These are phyloP conservation scores for Muscina levida DNA, from an alignment of 2,888 invertebrate genomes.

Conservation along the genomic window DNA sequence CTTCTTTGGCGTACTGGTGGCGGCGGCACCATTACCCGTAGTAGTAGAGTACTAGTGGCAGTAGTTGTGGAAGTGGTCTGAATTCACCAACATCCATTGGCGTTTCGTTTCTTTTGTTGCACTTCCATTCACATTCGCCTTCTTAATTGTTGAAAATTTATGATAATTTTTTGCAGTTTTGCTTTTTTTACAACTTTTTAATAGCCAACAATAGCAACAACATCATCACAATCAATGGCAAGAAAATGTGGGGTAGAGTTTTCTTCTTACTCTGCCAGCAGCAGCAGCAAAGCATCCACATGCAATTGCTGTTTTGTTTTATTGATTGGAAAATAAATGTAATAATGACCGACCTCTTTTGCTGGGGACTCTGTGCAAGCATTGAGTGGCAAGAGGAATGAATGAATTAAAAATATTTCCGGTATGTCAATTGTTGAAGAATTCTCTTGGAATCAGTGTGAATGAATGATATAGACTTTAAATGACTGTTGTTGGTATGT, in stretches of 20 bases:
- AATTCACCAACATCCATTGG: conserved; percentile 10
- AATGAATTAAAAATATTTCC: conserved; percentile 20
- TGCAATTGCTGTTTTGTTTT: conserved; percentile 20
- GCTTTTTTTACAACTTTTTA: conserved; percentile 36
- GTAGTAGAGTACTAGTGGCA: neutral
- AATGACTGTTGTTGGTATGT: no score
- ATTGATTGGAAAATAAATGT: conserved; percentile 29
- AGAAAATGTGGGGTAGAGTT: neutral
- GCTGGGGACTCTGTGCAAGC: no score
- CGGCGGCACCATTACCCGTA: neutral
- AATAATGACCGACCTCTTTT: conserved; percentile 22
- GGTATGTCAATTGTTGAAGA: conserved; percentile 26
- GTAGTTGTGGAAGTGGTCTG: conserved; percentile 22
- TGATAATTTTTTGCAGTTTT: conserved; percentile 32
- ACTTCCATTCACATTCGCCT: neutral
- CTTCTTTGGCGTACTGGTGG: neutral
- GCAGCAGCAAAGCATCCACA: no score
- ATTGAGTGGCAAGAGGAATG: neutral
- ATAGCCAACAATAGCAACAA: neutral
- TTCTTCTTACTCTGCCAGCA: neutral
- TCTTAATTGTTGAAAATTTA: conserved; percentile 49
- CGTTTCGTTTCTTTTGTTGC: conserved; percentile 19
- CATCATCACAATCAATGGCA: neutral
- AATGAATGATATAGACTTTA: no score
- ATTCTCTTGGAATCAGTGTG: no score